phyloP scores from a whole-genome alignment of 1,140 invertebrate genomes.

The Macrostomum lignano region DNA sequence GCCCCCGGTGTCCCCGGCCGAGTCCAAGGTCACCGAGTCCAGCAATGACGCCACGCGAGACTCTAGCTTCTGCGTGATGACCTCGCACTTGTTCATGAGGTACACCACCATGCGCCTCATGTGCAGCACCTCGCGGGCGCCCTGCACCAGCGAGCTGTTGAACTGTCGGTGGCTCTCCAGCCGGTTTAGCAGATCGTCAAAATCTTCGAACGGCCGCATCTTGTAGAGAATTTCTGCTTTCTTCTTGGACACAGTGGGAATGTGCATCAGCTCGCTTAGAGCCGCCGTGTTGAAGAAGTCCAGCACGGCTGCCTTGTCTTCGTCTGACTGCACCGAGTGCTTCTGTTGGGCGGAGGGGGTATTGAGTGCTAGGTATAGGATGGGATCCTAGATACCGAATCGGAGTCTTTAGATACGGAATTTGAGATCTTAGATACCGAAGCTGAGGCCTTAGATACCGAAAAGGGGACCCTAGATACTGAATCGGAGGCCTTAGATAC shows the following conservation, averaged over 20 bases:
- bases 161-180: slow-evolving; percentile 7
- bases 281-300: slow-evolving; percentile 29
- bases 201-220: slow-evolving; percentile 26
- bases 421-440: no score
- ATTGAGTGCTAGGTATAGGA: no score
- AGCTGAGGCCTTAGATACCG: no score
- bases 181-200: slow-evolving; percentile 23
- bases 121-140: slow-evolving; percentile 25
- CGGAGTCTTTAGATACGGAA: no score
- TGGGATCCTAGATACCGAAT: no score
- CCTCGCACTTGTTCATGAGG: slow-evolving; percentile 31
- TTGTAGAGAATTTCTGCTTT: slow-evolving; percentile 27
- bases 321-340: slow-evolving; percentile 1
- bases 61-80: slow-evolving; percentile 12
- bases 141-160: slow-evolving; percentile 17
- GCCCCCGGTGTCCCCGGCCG: slow-evolving; percentile 11
- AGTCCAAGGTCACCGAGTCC: neutral
- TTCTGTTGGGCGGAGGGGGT: no score
- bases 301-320: slow-evolving; percentile 14
- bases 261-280: slow-evolving; percentile 22
- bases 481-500: no score
- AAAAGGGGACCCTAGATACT: no score
- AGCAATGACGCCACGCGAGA: neutral
- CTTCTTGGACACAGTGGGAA: slow-evolving; percentile 30
- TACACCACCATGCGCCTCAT: slow-evolving; percentile 24